A percentile compares a stretch with the other conserved stretches of the same genome.
Conservation (phyloP, 2,888 invertebrate species). For the Apoda limacodes region DNA sequence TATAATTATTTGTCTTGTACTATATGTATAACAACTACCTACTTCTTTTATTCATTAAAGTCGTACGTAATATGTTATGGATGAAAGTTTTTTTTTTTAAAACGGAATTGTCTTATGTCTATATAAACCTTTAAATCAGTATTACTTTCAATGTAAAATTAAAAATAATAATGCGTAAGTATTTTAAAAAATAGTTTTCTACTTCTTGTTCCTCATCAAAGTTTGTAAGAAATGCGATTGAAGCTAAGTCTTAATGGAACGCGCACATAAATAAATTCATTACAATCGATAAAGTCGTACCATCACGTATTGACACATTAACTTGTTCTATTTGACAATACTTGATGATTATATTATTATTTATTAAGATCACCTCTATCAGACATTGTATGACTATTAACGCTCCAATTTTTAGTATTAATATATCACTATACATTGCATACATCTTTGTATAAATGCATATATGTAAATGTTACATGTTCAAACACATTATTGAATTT, state of each 20-base stretch:
- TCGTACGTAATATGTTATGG: too few species aligned
- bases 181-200: too few species aligned
- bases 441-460: conserved; percentile 71
- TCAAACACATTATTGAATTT: conserved; percentile 71
- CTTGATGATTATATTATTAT: conserved; percentile 66
- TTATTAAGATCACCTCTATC: conserved; percentile 53
- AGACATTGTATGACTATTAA: conserved; percentile 47
- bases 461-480: conserved; percentile 71
- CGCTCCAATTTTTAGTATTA: conserved; percentile 67
- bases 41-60: too few species aligned
- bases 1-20: too few species aligned
- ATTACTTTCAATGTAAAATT: conserved; percentile 34
- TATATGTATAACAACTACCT: too few species aligned
- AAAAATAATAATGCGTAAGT: too few species aligned
- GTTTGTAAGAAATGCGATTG: conserved; percentile 49
- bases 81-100: conserved; percentile 18
- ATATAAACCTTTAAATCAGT: conserved; percentile 43
- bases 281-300: conserved; percentile 30
- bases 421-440: conserved; percentile 64
- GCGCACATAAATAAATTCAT: conserved; percentile 61
- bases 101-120: conserved; percentile 44
- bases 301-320: conserved; percentile 34
- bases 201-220: too few species aligned
- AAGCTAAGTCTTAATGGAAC: conserved; percentile 48
- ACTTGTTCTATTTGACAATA: conserved; percentile 66